Evolutionary conservation across 2,113 vertebrate genomes (phyloP).

Genomic region (Carettochelys insculpta): DNA sequence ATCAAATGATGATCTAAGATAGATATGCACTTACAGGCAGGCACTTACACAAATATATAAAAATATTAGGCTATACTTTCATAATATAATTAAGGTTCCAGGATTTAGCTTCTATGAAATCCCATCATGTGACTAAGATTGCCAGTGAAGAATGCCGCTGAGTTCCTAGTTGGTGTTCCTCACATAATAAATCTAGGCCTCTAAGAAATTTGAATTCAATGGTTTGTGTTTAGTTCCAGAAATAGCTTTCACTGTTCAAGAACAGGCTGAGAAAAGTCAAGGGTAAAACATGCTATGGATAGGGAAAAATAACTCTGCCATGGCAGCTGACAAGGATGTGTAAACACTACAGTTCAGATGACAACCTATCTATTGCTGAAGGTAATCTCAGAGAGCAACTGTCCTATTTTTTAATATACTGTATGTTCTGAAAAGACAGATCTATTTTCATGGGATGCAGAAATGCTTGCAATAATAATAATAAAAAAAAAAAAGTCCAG

Average conservation of each 20-base stretch:
- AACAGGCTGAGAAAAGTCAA: not conserved
- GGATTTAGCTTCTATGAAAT: not conserved
- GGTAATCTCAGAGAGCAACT: conserved; percentile 12
- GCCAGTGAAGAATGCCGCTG: rapidly evolving
- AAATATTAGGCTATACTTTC: not conserved
- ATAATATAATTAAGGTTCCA: not conserved
- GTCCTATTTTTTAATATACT: not conserved
- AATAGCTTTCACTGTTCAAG: not conserved
- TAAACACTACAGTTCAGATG: conserved; percentile 16
- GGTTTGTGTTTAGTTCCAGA: not conserved
- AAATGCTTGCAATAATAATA: not conserved
- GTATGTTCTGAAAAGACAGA: not conserved
- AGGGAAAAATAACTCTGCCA: not conserved
- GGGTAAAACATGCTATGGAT: not conserved
- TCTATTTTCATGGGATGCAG: not conserved
- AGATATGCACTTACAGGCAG: no score
- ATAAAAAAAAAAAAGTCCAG: no score
- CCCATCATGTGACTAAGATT: not conserved
- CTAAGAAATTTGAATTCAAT: not conserved
- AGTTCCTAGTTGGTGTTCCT: not conserved
- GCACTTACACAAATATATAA: not conserved
- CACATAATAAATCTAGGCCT: not conserved
- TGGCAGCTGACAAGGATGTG: not conserved
- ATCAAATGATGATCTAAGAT: not conserved
- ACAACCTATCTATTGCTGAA: not conserved